Percentiles rank a stretch among this genome's conserved stretches.
phyloP scores from a whole-genome alignment of 2,797 vertebrate genomes.

The Lerista edwardsae region DNA sequence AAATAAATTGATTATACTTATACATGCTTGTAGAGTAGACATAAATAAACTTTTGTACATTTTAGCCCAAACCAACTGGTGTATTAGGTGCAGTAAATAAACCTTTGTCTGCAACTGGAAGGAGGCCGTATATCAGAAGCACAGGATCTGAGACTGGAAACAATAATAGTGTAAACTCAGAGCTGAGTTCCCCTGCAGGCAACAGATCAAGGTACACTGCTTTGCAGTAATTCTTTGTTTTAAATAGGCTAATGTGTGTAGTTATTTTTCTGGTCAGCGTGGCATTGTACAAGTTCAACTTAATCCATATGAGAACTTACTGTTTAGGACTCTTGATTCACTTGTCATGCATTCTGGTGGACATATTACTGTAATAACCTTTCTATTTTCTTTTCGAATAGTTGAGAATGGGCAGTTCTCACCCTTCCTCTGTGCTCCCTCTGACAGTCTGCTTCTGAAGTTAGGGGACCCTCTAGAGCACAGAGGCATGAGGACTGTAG shows the following conservation, averaged over 20 bases:
- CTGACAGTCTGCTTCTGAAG: too few relatives aligned
- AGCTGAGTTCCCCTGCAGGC: slow-evolving; percentile 84
- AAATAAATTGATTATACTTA: neutral
- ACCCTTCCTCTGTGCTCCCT: too few relatives aligned
- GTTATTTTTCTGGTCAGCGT: neutral
- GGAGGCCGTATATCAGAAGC: slow-evolving; percentile 89
- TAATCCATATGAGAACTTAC: neutral
- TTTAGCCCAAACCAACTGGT: slow-evolving; percentile 90
- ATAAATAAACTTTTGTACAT: slow-evolving; percentile 35
- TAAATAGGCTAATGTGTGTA: neutral
- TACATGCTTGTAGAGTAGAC: neutral
- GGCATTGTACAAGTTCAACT: neutral
- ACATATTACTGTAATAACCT: neutral
- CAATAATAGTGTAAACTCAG: slow-evolving; percentile 88
- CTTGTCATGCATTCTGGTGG: neutral
- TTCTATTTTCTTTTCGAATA: neutral
- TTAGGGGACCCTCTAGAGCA: too few relatives aligned
- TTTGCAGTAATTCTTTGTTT: slow-evolving; percentile 19
- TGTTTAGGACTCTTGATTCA: neutral
- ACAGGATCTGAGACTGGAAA: slow-evolving; percentile 85
- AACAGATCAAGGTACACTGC: slow-evolving; percentile 89
- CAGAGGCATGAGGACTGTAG: too few relatives aligned
- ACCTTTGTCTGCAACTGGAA: slow-evolving; percentile 91
- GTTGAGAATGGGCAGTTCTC: neutral
- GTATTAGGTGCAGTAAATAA: slow-evolving; percentile 96